Conservation (phyloP, 2,797 vertebrate genomes). For the Perdix hodgsoniae region DNA sequence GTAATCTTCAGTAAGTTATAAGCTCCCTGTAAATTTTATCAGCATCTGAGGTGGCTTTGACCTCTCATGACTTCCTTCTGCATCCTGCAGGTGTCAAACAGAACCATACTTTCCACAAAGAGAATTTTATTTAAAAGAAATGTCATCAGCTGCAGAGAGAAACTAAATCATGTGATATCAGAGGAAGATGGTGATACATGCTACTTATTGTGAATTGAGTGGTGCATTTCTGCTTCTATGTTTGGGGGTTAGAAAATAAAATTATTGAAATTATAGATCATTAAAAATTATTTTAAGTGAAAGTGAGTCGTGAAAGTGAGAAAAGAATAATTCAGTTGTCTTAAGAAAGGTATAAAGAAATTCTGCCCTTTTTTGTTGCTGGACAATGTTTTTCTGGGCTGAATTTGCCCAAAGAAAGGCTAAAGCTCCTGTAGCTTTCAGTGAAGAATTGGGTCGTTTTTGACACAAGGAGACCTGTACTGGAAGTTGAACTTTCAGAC, state of each 20-base stretch:
- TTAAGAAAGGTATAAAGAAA: not conserved
- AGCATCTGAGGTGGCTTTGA: constrained; percentile 13
- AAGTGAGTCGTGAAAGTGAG: not conserved
- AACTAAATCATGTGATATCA: not conserved
- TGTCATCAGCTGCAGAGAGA: not conserved
- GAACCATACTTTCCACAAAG: not conserved
- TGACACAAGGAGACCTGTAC: not conserved
- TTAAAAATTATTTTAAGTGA: not conserved
- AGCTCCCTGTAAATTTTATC: not conserved
- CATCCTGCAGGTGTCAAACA: not conserved
- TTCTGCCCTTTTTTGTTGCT: not conserved
- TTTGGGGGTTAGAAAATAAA: not conserved
- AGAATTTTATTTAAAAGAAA: not conserved
- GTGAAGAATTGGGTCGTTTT: not conserved
- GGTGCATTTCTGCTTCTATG: not conserved
- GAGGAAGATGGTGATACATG: not conserved
- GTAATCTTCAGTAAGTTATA: not conserved
- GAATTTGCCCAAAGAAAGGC: not conserved
- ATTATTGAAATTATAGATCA: not conserved
- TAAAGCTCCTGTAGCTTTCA: not conserved
- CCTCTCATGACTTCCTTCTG: not conserved
- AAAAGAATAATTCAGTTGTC: not conserved
- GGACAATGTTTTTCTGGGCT: not conserved
- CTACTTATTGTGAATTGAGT: not conserved
- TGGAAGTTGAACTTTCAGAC: not conserved